Base-by-base conservation (phyloP, 1,140 invertebrate species). In the Drosophila ohnishii region DNA sequence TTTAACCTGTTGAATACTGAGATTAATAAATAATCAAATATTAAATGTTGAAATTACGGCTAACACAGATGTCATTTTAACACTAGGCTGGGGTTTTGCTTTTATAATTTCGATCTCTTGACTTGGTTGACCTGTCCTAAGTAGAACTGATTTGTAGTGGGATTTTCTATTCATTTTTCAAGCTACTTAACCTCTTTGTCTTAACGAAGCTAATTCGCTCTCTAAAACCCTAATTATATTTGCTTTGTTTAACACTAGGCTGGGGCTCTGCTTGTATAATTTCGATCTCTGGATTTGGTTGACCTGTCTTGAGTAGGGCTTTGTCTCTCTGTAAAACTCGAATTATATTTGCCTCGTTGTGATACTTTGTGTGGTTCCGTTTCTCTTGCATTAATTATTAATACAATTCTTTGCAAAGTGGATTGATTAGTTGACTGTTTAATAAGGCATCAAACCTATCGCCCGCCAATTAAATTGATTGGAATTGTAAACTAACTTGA, bases 371-470 rank as follows among this genome's bases (percentile, higher is more conserved):
- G 14, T 30, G 13, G 44, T 50, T 66, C 34, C 28, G 28, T 42
- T 28, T 65, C 14, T 28, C 7, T 8, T n/a, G n/a, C 35, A 67
- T 69, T 35, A 51, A 66, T 66, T 66, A 51, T 66, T 69, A 35
- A 66, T 35, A 13, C 5, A 30, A 22, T 35, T 51, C 14, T 35
- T 35, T 19, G 25, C n/a, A 11, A 47, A 37, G 35, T 47, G 25
- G 44, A 65, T 25, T 45, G 45, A 28, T 64, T 47, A 53, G 8
- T 10, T 13, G 42, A 40, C 8, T 53, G n/a, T 14, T 64, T 55
- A 44, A 69, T 35, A 69, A 30, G 65, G 61, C 64, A 66, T 67
- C 45, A 66, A 42, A 42, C 30, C 19, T 40, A 28, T 67, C 61
- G 22, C 37, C 44, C n/a, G 44, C 37, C 65, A 69, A 69, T 69